Evolutionary conservation across 1,140 invertebrate genomes (phyloP).

Genomic region (Pemphigus obesinymphae): DNA sequence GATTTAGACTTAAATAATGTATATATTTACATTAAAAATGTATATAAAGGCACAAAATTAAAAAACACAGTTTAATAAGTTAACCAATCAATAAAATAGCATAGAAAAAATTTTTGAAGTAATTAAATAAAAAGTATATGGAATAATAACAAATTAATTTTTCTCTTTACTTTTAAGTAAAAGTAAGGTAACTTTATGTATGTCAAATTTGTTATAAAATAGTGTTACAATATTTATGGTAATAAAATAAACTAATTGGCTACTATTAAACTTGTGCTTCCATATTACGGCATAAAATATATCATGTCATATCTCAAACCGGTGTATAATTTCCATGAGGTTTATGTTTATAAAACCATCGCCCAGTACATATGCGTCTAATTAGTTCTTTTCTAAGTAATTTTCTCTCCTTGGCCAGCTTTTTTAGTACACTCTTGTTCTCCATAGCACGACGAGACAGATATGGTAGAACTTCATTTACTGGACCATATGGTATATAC

Average conservation of each 20-base stretch:
- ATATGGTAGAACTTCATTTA: conserved; percentile 94
- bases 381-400: conserved; percentile 69
- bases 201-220: too few species aligned
- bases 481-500: conserved; percentile 96
- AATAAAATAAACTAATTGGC: too few species aligned
- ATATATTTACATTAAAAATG: background rate
- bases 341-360: conserved; percentile 76
- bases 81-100: background rate
- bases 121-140: too few species aligned
- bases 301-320: too few species aligned
- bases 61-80: background rate
- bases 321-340: conserved; percentile 81
- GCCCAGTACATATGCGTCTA: conserved; percentile 65
- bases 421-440: conserved; percentile 82
- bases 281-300: too few species aligned
- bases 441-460: conserved; percentile 90
- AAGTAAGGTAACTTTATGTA: background rate
- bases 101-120: too few species aligned
- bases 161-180: background rate
- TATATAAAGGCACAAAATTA: background rate
- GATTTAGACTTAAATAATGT: background rate
- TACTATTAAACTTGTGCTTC: too few species aligned
- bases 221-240: too few species aligned
- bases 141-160: too few species aligned
- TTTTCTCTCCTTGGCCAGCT: conserved; percentile 81